These are phyloP conservation scores for Polymixis lichenea DNA, from an alignment of 2,888 invertebrate species.

Conservation along the genomic window DNA sequence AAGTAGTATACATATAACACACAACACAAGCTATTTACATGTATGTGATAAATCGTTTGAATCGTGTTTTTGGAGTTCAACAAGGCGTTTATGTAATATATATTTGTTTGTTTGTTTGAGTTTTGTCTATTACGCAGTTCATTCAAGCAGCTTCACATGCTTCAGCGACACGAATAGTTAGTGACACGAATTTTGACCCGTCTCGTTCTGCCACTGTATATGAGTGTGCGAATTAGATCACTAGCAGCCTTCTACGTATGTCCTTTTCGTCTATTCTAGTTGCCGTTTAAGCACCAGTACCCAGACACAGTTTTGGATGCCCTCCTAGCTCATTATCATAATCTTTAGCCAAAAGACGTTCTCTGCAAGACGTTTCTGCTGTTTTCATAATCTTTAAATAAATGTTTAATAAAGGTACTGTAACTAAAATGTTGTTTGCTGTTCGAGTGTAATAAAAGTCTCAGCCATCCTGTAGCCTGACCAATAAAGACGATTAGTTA, in stretches of 20 bases:
- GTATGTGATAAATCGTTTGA: constrained; percentile 36
- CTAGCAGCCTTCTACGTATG: neutral
- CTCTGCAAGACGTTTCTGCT: neutral
- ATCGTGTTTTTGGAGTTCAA: constrained; percentile 38
- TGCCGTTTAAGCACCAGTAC: neutral
- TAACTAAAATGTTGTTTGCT: neutral
- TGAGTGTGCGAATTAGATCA: neutral
- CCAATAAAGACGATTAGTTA: constrained; percentile 33
- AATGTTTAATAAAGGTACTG: neutral
- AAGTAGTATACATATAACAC: constrained; percentile 5
- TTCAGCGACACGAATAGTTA: neutral
- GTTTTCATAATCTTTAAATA: neutral
- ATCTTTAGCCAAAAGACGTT: neutral
- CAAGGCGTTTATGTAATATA: constrained; percentile 29
- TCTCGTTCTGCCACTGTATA: too few relatives aligned
- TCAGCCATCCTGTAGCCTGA: constrained; percentile 13
- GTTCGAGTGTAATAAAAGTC: constrained; percentile 23
- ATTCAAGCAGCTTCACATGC: constrained; percentile 13
- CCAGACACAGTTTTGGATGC: neutral
- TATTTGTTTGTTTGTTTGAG: constrained; percentile 5
- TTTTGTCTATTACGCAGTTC: constrained; percentile 19
- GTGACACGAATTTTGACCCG: neutral
- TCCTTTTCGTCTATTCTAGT: neutral
- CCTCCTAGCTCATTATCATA: neutral
- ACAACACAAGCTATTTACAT: constrained; percentile 25